Conservation (phyloP, 2,797 vertebrate genomes). For the Lepus townsendii region DNA sequence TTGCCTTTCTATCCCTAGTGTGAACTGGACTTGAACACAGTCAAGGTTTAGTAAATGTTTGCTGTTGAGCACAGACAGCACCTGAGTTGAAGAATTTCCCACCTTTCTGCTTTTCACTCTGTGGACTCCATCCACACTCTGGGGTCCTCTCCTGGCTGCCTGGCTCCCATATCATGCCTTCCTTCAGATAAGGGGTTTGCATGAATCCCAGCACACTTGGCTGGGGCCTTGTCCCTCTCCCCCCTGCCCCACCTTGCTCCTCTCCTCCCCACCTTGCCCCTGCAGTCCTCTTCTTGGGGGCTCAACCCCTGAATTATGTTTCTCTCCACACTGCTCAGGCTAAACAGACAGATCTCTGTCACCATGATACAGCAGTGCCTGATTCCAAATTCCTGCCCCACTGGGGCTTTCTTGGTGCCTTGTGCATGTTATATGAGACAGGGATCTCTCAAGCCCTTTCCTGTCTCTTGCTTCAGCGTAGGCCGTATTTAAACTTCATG, state of each 20-base stretch:
- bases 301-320: not conserved
- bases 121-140: not conserved
- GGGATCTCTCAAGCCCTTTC: not conserved
- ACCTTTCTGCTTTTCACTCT: not conserved
- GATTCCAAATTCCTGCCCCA: not conserved
- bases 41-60: constrained; percentile 60
- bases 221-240: not conserved
- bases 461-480: not conserved
- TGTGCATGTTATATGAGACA: not conserved
- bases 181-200: not conserved
- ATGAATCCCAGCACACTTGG: not conserved
- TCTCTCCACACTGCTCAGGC: not conserved
- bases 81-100: not conserved
- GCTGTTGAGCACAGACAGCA: not conserved
- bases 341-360: not conserved
- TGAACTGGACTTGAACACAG: constrained; percentile 8
- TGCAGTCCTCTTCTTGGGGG: not conserved
- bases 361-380: not conserved
- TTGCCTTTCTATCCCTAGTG: constrained; percentile 27
- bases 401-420: not conserved
- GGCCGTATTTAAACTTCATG: not conserved
- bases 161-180: not conserved
- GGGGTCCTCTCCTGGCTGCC: not conserved
- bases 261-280: not conserved
- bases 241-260: too few species aligned